Evolutionary conservation across 1,140 invertebrate genomes (phyloP).

Genomic region (Bombus confusus): DNA sequence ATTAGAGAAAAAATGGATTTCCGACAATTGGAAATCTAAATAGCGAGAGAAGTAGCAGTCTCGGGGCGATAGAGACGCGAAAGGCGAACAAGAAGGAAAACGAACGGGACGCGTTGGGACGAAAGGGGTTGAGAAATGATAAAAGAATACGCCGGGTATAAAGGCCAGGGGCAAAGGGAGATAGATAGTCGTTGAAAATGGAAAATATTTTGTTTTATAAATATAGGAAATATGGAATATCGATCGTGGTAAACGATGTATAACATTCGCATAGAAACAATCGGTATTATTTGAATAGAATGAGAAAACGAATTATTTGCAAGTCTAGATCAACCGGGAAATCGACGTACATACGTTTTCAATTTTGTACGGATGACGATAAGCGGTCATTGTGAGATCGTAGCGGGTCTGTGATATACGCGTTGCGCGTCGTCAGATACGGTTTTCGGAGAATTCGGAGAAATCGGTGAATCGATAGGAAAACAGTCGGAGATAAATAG

Average conservation of each 20-base stretch:
- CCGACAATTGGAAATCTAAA: background rate
- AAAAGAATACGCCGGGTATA: too few species aligned
- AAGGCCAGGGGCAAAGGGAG: background rate
- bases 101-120: too few species aligned
- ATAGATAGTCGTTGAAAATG: too few species aligned
- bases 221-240: background rate
- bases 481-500: background rate
- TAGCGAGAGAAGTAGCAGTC: background rate
- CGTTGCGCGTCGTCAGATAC: fast-evolving
- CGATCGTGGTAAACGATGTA: background rate
- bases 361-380: background rate
- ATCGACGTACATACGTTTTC: background rate
- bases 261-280: conserved; percentile 2
- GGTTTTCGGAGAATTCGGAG: background rate
- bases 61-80: too few species aligned
- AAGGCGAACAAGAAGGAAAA: too few species aligned
- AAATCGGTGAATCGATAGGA: conserved; percentile 17
- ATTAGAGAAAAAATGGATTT: background rate
- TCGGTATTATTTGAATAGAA: conserved; percentile 5
- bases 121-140: too few species aligned
- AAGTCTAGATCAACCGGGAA: background rate
- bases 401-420: background rate
- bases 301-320: conserved; percentile 25
- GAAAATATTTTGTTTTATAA: too few species aligned
- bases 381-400: background rate